Evolutionary conservation across 2,113 vertebrate genomes (phyloP).

Genomic region (Dipodomys ordii): DNA sequence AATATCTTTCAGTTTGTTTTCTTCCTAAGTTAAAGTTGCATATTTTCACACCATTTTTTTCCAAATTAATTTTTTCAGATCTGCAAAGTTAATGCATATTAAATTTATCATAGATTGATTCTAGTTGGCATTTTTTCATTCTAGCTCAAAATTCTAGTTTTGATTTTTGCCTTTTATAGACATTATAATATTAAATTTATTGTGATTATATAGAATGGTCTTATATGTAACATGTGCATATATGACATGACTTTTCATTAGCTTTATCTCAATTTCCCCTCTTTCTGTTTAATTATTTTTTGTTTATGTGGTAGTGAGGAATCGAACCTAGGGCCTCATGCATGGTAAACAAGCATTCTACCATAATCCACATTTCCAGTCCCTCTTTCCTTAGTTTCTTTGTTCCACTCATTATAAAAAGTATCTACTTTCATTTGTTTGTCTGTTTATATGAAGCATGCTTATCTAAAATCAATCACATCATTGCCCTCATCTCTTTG

Average conservation of each 20-base stretch:
- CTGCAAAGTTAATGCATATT: neutral
- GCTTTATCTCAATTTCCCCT: neutral
- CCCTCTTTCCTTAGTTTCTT: neutral
- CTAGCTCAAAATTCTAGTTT: neutral
- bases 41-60: neutral
- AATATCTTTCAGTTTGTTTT: neutral
- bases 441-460: neutral
- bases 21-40: neutral
- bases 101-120: neutral
- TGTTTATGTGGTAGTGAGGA: too few species aligned
- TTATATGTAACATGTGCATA: neutral
- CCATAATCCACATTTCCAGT: too few species aligned
- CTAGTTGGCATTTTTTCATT: neutral
- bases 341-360: too few species aligned
- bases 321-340: too few species aligned
- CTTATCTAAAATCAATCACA: neutral
- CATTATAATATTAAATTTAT: neutral
- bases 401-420: neutral
- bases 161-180: neutral
- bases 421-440: neutral
- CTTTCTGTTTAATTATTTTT: too few species aligned
- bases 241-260: neutral
- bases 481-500: too few species aligned
- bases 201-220: neutral
- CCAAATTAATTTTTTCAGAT: slow-evolving; percentile 2